Evolutionary conservation across 2,888 invertebrate genomes (phyloP).

Genomic region (Lysandra bellargus): DNA sequence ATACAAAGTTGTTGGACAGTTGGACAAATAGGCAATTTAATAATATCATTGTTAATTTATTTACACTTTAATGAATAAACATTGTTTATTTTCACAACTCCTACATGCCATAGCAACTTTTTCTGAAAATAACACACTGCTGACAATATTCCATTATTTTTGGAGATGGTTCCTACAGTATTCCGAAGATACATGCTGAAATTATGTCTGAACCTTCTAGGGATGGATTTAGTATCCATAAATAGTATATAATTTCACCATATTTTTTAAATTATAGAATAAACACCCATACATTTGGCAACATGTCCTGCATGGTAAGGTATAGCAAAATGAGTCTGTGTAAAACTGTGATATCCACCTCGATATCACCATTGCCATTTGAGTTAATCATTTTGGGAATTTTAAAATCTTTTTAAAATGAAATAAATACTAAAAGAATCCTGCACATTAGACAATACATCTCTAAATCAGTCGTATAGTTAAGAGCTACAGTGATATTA

Average conservation of each 20-base stretch:
- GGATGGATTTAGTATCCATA: background rate
- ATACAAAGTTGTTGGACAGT: background rate
- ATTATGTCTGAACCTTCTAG: background rate
- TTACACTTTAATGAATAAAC: background rate
- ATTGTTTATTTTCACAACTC: constrained; percentile 9
- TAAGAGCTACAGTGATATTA: constrained; percentile 1
- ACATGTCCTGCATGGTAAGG: constrained; percentile 16
- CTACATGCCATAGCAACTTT: background rate
- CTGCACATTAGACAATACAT: background rate
- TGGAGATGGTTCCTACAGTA: background rate
- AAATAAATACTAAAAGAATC: background rate
- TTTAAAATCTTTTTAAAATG: background rate
- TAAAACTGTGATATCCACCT: background rate
- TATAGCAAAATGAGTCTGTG: background rate
- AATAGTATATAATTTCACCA: background rate
- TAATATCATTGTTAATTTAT: constrained; percentile 16
- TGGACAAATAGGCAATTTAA: constrained; percentile 10
- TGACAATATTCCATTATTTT: background rate
- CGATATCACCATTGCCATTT: background rate
- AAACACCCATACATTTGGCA: background rate
- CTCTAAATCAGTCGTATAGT: constrained; percentile 27
- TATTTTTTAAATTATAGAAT: background rate
- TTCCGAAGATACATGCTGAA: background rate
- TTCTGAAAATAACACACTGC: background rate
- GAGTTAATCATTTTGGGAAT: background rate